Percentiles rank a stretch among this genome's conserved stretches.
phyloP scores from a whole-genome alignment of 2,113 vertebrate species.

The Phrynocephalus versicolor region DNA sequence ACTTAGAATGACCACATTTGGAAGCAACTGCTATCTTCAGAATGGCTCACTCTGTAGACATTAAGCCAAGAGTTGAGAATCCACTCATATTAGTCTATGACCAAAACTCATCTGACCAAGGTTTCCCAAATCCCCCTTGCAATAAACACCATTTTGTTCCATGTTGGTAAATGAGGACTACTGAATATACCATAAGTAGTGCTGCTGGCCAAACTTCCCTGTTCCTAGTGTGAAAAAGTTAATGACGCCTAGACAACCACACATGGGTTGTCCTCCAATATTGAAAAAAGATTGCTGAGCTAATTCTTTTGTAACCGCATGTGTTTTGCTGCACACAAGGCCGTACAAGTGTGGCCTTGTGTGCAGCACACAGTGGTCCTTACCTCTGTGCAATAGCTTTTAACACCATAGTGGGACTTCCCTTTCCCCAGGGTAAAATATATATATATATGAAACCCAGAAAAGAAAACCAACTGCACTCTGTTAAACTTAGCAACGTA shows the following conservation, averaged over 20 bases:
- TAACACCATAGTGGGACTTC: neutral
- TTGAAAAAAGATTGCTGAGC: neutral
- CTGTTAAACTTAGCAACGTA: neutral
- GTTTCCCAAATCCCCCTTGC: neutral
- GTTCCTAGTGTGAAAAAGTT: fast-evolving
- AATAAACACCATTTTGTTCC: neutral
- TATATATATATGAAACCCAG: neutral
- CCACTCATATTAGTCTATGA: neutral
- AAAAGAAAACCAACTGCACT: neutral
- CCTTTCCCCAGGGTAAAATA: neutral
- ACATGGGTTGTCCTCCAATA: neutral
- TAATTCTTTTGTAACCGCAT: conserved; percentile 47
- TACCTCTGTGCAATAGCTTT: neutral
- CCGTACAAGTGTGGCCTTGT: neutral
- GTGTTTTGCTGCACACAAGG: fast-evolving
- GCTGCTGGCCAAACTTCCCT: neutral
- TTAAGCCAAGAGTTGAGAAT: neutral
- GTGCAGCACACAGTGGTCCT: neutral
- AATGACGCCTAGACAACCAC: fast-evolving
- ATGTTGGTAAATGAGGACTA: neutral
- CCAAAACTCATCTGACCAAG: neutral
- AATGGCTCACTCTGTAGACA: neutral
- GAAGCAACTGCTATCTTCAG: neutral
- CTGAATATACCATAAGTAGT: too few relatives aligned
- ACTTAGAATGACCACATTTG: neutral